Evolutionary conservation across 2,797 vertebrate species (phyloP), one percentile per base, ranked within the genome.

Genomic region (Trematomus bernacchii): DNA sequence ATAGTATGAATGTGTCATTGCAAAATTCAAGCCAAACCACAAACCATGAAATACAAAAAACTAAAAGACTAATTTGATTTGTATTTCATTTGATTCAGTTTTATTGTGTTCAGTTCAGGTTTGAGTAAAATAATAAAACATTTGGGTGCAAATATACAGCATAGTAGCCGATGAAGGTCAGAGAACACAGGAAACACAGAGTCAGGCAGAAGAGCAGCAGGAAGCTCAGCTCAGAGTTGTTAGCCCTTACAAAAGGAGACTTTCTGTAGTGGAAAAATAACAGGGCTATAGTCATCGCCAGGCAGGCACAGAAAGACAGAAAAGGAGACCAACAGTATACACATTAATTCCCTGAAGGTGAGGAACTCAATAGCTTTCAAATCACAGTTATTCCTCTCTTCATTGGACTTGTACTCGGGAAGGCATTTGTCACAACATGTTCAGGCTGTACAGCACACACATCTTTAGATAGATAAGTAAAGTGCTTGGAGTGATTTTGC

Each of bases 301-400:
- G 84, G 62, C 88, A 94, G 13, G 92, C 93, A 50, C 94, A 95
- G 27, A 71, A 92, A 85, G 27, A 95, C 68, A 66, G 95, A 96
- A 42, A 95, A 93, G 13, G 79, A 80, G 63, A 93, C 89, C 77
- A 96, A 66, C 16, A 95, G 77, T 67, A 93, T 88, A 16, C 95
- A 94, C 94, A 96, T 94, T 44, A 94, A 71, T 85, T 96, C 95
- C 51, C 87, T 85, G 88, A 92, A 94, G 37, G 90, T 92, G 44
- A 96, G 90, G 75, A 93, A 96, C 87, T 96, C 95, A 71, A 93
- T 92, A 53, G 73, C 89, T 94, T 96, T 96, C 59, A 93, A 77
- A 62, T 92, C 88, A 88, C 95, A 96, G 40, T 79, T 81, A 86
- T 90, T 93, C 86, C 91, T 94, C 76, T 93, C 87, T 30, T 89